These are phyloP conservation scores for Drosophila kurseongensis DNA, from an alignment of 1,140 invertebrate species.

Conservation along the genomic window DNA sequence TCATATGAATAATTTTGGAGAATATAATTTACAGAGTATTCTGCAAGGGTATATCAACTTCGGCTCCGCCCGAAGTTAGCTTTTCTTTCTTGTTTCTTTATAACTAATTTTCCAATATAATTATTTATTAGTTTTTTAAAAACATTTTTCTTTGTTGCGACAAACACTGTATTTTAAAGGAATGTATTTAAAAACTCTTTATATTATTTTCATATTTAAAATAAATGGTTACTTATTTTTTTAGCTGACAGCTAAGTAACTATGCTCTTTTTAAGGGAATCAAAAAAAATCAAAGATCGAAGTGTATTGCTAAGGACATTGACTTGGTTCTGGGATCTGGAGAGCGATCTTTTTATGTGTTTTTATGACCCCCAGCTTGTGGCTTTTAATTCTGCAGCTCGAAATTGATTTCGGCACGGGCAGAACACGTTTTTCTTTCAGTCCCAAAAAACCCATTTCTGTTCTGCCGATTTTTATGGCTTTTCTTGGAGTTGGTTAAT, in stretches of 20 bases:
- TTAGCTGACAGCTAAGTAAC: background rate
- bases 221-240: no score
- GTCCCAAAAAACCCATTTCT: constrained; percentile 19
- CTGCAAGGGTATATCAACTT: no score
- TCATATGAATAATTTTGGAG: no score
- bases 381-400: constrained; percentile 43
- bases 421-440: constrained; percentile 55
- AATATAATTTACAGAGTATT: no score
- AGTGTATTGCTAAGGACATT: constrained; percentile 67
- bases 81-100: no score
- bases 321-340: constrained; percentile 38
- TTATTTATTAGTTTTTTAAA: no score
- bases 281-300: constrained; percentile 26
- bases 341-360: constrained; percentile 12
- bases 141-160: no score
- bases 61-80: no score
- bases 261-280: constrained; percentile 7
- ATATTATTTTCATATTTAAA: no score
- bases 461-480: constrained; percentile 35
- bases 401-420: constrained; percentile 58
- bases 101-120: no score
- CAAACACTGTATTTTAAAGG: no score
- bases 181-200: no score
- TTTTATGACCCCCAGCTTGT: constrained; percentile 24
- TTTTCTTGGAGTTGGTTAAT: constrained; percentile 57